Conservation (phyloP, 37 sponge, comb jelly and placozoan species). For the Agelas oroides region DNA sequence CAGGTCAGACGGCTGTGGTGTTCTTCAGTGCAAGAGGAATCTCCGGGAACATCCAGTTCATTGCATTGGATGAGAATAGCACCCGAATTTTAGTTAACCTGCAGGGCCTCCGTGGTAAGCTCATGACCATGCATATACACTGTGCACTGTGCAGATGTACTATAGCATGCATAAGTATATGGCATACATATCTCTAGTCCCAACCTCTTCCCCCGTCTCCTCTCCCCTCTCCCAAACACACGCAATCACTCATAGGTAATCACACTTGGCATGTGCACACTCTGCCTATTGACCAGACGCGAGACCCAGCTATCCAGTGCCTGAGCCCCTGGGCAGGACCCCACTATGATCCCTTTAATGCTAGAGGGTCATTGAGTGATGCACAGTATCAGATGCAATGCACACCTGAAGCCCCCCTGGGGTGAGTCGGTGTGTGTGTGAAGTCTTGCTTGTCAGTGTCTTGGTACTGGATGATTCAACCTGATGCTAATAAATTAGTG, state of each 20-base stretch:
- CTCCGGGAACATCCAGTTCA: slow-evolving; percentile 53
- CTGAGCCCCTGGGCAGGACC: slow-evolving; percentile 5
- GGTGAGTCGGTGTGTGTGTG: too few relatives aligned
- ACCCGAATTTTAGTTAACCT: slow-evolving; percentile 19
- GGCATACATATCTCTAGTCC: not conserved
- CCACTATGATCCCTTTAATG: slow-evolving; percentile 63
- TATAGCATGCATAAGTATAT: not conserved
- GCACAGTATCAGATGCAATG: slow-evolving; percentile 22
- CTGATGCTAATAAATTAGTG: too few relatives aligned
- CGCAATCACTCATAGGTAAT: not conserved
- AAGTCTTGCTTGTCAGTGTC: too few relatives aligned
- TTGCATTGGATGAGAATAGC: not conserved
- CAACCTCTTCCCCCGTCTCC: not conserved
- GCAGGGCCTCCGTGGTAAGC: slow-evolving; percentile 31
- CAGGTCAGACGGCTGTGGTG: slow-evolving; percentile 8
- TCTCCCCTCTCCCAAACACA: not conserved
- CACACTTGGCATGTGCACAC: slow-evolving; percentile 65
- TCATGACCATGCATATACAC: not conserved
- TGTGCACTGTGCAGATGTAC: not conserved
- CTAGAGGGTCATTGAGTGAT: not conserved
- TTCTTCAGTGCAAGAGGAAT: slow-evolving; percentile 56
- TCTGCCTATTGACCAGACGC: slow-evolving; percentile 61
- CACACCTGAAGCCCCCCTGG: not conserved
- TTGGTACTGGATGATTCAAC: too few relatives aligned
- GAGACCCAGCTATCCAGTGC: slow-evolving; percentile 37